These are phyloP conservation scores for Xanthia togata DNA, from an alignment of 2,888 invertebrate species.

Conservation along the genomic window DNA sequence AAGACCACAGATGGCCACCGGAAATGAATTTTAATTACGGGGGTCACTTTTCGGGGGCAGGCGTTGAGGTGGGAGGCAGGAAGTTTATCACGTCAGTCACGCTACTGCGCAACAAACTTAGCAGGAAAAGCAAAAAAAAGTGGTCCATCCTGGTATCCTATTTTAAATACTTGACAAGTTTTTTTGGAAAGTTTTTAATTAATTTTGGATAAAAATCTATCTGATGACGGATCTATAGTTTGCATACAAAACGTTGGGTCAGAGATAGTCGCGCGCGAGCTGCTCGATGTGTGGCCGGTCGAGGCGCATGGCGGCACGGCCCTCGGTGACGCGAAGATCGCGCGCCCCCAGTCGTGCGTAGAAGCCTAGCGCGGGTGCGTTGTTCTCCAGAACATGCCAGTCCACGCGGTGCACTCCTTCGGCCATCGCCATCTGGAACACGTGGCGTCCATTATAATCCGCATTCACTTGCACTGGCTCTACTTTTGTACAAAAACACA, in stretches of 20 bases:
- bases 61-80: neutral
- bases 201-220: neutral
- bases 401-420: conserved; percentile 92
- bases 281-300: conserved; percentile 74
- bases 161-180: neutral
- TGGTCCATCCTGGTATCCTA: neutral
- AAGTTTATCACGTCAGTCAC: neutral
- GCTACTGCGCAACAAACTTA: neutral
- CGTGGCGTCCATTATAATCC: neutral
- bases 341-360: conserved; percentile 93
- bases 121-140: too few species aligned
- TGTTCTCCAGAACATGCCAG: conserved; percentile 93
- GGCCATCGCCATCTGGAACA: conserved; percentile 79
- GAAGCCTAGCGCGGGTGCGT: conserved; percentile 95
- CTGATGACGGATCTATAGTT: neutral
- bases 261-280: conserved; percentile 58
- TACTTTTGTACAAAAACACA: neutral
- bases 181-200: neutral
- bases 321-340: conserved; percentile 78
- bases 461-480: neutral
- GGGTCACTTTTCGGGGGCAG: neutral
- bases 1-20: too few species aligned
- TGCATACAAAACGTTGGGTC: neutral
- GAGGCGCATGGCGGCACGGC: conserved; percentile 83
- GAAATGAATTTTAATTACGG: too few species aligned